Conservation (phyloP, 2,113 vertebrate species). For the Hipposideros armiger region DNA sequence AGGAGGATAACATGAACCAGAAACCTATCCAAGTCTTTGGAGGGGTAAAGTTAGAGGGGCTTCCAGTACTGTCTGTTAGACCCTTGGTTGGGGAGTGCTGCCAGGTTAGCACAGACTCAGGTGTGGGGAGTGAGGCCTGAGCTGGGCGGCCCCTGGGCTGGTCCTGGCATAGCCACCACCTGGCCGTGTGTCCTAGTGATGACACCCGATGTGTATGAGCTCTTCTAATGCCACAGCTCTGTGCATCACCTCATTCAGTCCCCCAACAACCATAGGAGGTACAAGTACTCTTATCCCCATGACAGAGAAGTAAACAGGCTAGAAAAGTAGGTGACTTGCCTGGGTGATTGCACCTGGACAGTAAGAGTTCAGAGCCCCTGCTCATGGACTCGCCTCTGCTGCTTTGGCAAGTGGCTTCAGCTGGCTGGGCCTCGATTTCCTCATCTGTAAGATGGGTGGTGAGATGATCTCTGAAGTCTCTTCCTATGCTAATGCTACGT, state of each 20-base stretch:
- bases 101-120: background rate
- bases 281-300: background rate
- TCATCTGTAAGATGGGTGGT: background rate
- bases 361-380: background rate
- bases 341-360: background rate
- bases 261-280: accelerated
- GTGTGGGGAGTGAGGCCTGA: background rate
- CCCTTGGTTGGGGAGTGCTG: background rate
- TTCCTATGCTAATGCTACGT: background rate
- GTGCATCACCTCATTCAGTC: background rate
- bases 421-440: background rate
- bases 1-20: background rate
- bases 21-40: background rate
- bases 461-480: background rate
- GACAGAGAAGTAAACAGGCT: background rate
- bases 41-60: background rate
- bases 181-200: background rate
- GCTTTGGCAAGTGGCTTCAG: background rate
- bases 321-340: background rate
- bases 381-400: background rate
- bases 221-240: background rate
- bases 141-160: background rate
- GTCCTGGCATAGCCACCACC: background rate
- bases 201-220: background rate
- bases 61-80: background rate